Percentiles rank a stretch among this genome's conserved stretches.
Conservation (phyloP, 2,113 vertebrate genomes). For the Grantiella picta region DNA sequence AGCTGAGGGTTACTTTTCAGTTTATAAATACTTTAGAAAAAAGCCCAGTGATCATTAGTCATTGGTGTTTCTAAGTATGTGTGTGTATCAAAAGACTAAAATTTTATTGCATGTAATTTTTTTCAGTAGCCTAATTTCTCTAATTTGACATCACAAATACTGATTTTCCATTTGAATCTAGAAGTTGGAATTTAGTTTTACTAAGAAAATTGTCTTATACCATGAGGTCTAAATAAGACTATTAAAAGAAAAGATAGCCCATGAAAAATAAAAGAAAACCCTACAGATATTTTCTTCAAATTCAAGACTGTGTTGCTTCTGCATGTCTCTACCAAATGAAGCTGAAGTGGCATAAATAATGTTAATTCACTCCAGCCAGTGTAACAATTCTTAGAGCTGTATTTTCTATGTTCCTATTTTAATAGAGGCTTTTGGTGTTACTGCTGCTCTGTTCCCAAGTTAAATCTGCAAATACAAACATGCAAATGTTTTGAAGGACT, state of each 20-base stretch:
- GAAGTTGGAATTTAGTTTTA: neutral
- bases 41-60: accelerated
- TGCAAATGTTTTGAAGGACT: neutral
- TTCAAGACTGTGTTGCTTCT: neutral
- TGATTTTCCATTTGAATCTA: neutral
- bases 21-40: neutral
- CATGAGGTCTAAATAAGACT: neutral
- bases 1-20: neutral
- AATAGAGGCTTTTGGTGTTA: neutral
- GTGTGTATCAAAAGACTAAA: neutral
- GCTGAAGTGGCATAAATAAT: neutral
- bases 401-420: neutral
- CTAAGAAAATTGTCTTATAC: neutral
- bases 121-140: neutral
- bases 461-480: neutral
- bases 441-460: neutral
- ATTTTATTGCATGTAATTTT: neutral
- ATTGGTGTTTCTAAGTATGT: neutral
- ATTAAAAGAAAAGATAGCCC: neutral
- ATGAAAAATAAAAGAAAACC: neutral
- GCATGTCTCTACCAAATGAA: neutral
- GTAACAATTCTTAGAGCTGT: neutral
- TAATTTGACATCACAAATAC: neutral
- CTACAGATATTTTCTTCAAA: neutral
- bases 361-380: neutral